Base-by-base conservation (phyloP, 2,113 vertebrate species). In the Periophthalmodon schlosseri region DNA sequence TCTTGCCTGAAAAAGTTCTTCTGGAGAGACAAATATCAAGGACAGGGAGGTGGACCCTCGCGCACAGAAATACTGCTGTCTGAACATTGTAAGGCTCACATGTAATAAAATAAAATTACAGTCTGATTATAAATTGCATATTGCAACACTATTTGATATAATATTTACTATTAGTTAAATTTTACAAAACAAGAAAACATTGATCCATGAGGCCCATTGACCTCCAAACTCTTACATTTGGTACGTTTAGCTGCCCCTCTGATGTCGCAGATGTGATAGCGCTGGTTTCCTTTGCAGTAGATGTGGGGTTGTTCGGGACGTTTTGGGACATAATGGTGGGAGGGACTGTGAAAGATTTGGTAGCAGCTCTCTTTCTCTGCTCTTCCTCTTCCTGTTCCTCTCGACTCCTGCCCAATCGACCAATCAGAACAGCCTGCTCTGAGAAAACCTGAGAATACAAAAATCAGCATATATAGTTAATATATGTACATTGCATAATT, bases 371-470 rank as follows among this genome's bases (percentile, higher is more conserved):
- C 63, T 39, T 73, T 80, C 60, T 74, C 78, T 63, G 50, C 77
- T 74, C 77, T 57, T 79, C 87, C 47, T 88, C 75, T 54, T 88
- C 73, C 60, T 87, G 69, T 68, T 90, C 88, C 80, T 89, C 82
- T n/a, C 39, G 61, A 57, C 84, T 87, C 67, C 88, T 58, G 28
- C 90, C 87, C 89, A 89, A 91, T 72, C 90, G 83, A 63, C 87
- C 88, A 69, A 92, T 90, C 64, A 93, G 85, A 23, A 93, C 87
- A 2, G 87, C 89, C 77, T 93, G 91, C 78, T 65, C 63, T 2
- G 63, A 65, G 63, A 65, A 65, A 65, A 65, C 63, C 63, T 65
- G 52, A 20, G 4, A 52, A 18, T 20, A 52, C 16, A 52, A 52
- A 52, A 18, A 44, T 44, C 39, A 44, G 16, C 49, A 52, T 20